Evolutionary conservation across 2,797 vertebrate species (phyloP).

Genomic region (Triplophysa yarkandensis): DNA sequence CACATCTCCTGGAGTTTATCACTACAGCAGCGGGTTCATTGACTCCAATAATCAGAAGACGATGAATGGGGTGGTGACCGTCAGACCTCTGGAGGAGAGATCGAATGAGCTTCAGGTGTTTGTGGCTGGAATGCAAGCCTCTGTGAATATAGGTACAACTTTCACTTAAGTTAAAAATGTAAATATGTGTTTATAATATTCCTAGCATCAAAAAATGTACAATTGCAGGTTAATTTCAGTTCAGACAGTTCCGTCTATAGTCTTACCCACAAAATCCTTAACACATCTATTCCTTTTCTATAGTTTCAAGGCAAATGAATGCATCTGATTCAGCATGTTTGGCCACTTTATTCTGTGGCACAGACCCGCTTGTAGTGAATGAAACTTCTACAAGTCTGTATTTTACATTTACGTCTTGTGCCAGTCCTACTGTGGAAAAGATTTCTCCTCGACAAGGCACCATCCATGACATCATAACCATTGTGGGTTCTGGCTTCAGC

Average conservation of each 20-base stretch:
- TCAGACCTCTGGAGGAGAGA: conserved; percentile 63
- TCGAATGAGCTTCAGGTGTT: conserved; percentile 64
- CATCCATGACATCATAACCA: conserved; percentile 73
- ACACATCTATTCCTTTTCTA: background rate
- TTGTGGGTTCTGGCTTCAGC: conserved; percentile 77
- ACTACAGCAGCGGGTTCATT: conserved; percentile 84
- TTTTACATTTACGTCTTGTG: conserved; percentile 72
- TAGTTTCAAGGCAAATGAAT: conserved; percentile 55
- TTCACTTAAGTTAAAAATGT: background rate
- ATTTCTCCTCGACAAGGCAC: conserved; percentile 80
- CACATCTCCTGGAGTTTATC: conserved; percentile 76
- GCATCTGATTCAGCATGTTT: conserved; percentile 61
- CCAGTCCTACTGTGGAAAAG: conserved; percentile 74
- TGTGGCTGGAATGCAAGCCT: conserved; percentile 70
- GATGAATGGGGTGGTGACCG: conserved; percentile 80
- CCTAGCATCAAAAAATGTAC: too few relatives aligned
- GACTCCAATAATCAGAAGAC: conserved; percentile 54
- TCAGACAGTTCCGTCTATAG: too few relatives aligned
- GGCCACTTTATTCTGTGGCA: conserved; percentile 64
- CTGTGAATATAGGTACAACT: conserved; percentile 59
- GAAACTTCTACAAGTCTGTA: conserved; percentile 50
- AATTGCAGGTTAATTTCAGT: too few relatives aligned
- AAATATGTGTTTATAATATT: too few relatives aligned
- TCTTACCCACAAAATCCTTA: too few relatives aligned
- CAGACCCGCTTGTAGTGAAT: conserved; percentile 24